These are phyloP conservation scores for Leptodactylus fallax DNA, from an alignment of 2,797 vertebrate species.

Conservation along the genomic window DNA sequence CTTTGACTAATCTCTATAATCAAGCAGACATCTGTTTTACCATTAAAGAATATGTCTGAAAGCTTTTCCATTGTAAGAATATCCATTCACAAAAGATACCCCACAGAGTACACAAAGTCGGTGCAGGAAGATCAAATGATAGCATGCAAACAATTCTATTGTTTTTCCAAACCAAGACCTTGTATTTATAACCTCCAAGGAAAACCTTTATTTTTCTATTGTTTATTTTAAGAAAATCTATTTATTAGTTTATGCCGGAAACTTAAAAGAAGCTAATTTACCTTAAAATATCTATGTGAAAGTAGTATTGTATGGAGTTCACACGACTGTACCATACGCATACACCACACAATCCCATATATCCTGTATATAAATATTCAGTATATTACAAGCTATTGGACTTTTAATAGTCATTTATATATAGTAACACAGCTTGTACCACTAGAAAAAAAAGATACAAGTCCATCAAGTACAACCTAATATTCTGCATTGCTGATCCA, in stretches of 20 bases:
- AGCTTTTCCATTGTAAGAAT: constrained; percentile 31
- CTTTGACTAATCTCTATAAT: constrained; percentile 23
- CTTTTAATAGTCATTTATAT: no score
- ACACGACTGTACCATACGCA: neutral
- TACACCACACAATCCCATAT: neutral
- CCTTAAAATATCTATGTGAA: constrained; percentile 7
- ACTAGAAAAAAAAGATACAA: neutral
- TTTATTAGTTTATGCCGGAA: neutral
- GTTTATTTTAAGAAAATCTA: constrained; percentile 37
- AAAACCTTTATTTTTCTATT: constrained; percentile 19
- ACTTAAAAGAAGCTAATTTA: constrained; percentile 16
- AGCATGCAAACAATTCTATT: constrained; percentile 33
- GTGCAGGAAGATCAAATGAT: constrained; percentile 34
- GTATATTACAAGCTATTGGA: no score
- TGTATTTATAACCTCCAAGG: constrained; percentile 19
- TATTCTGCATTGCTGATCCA: neutral
- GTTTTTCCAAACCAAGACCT: neutral
- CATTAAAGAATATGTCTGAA: constrained; percentile 28
- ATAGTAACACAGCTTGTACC: no score
- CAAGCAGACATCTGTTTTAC: constrained; percentile 37
- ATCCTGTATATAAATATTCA: neutral
- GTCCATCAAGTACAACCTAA: neutral
- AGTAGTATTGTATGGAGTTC: neutral
- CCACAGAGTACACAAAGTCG: constrained; percentile 25
- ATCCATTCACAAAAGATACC: constrained; percentile 32